Percentiles rank a stretch among this genome's conserved stretches.
Conservation (phyloP, 2,888 invertebrate species). For the Chymomyza fuscimana region DNA sequence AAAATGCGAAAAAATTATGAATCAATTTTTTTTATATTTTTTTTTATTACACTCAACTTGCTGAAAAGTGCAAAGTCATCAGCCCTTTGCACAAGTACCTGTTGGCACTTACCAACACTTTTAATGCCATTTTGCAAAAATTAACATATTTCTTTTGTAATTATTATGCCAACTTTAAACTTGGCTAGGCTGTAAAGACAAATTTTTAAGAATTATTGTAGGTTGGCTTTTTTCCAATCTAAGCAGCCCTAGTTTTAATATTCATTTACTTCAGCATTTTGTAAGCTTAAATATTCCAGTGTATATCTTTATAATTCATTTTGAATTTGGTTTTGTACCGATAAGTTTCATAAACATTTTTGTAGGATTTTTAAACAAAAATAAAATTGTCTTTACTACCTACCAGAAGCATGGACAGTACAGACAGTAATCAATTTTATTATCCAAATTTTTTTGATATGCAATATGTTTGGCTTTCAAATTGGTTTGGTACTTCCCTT, state of each 20-base stretch:
- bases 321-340: slow-evolving; percentile 29
- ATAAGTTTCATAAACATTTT: background rate
- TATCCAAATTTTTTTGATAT: no score
- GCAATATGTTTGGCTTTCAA: no score
- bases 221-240: no score
- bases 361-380: slow-evolving; percentile 40
- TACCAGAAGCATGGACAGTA: no score
- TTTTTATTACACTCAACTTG: slow-evolving; percentile 18
- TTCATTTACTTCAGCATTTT: no score
- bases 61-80: slow-evolving; percentile 50
- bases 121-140: slow-evolving; percentile 15
- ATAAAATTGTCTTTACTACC: background rate
- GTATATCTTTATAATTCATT: no score
- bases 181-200: background rate
- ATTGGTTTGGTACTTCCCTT: slow-evolving; percentile 31
- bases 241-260: no score
- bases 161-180: background rate
- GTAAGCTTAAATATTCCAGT: slow-evolving; percentile 42
- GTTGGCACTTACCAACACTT: background rate
- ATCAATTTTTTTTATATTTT: slow-evolving; percentile 50
- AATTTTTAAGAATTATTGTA: no score
- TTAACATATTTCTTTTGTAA: slow-evolving; percentile 30
- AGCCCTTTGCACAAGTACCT: slow-evolving; percentile 30
- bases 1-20: slow-evolving; percentile 64
- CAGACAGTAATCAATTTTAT: no score